Conservation (phyloP, 2,113 vertebrate species). For the Ochotona curzoniae region DNA sequence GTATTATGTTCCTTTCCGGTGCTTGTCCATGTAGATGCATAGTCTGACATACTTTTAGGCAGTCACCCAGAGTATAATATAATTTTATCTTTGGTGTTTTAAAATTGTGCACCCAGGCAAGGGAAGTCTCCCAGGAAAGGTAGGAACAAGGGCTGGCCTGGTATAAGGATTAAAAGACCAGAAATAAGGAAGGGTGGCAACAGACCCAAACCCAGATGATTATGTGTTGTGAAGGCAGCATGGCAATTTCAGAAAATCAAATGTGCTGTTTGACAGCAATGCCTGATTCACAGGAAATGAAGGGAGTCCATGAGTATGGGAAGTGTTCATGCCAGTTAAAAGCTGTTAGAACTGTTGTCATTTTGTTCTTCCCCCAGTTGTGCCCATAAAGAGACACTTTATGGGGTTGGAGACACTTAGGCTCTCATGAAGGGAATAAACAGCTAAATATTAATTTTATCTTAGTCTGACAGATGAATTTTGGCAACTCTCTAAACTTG, state of each 20-base stretch:
- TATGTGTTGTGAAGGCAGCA: background rate
- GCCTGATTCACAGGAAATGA: background rate
- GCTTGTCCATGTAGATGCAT: conserved; percentile 37
- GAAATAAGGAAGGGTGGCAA: conserved; percentile 34
- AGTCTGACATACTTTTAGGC: conserved; percentile 34
- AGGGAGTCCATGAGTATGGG: background rate
- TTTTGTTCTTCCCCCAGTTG: conserved; percentile 41
- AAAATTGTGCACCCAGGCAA: conserved; percentile 43
- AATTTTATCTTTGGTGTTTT: conserved; percentile 67
- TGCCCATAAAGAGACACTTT: conserved; percentile 25
- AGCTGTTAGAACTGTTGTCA: conserved; percentile 10
- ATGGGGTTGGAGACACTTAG: background rate
- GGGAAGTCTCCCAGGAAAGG: background rate
- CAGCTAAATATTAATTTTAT: conserved; percentile 10
- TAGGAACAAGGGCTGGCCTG: conserved; percentile 47
- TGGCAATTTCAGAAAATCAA: background rate
- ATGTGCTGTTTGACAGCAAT: background rate
- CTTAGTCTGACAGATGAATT: conserved; percentile 49
- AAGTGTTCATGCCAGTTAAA: conserved; percentile 19
- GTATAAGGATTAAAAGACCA: conserved; percentile 28
- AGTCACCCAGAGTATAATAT: conserved; percentile 22
- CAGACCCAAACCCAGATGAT: background rate
- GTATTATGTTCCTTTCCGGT: conserved; percentile 54
- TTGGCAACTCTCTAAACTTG: conserved; percentile 30
- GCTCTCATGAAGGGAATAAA: background rate